Evolutionary conservation across 1,140 invertebrate species (phyloP).

Genomic region (Diachasma alloeum): DNA sequence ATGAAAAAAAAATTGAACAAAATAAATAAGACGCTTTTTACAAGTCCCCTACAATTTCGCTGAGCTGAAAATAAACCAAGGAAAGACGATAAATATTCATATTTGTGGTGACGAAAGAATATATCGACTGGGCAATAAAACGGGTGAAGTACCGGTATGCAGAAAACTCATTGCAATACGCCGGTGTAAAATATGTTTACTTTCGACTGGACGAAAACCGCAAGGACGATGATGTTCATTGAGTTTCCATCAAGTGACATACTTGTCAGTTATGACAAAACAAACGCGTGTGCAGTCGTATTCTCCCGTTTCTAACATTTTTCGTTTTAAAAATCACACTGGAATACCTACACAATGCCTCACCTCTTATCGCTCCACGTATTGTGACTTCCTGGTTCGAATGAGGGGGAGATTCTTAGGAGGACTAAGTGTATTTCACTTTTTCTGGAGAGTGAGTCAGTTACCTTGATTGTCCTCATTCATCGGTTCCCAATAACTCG

Average conservation of each 20-base stretch:
- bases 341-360: background rate
- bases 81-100: background rate
- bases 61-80: background rate
- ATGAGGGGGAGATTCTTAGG: background rate
- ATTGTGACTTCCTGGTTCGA: background rate
- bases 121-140: background rate
- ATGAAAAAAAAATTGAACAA: too few species aligned
- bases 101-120: background rate
- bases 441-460: background rate
- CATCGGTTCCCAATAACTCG: too few species aligned
- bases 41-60: background rate
- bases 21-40: background rate
- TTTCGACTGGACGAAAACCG: conserved; percentile 12
- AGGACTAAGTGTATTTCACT: background rate
- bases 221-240: background rate
- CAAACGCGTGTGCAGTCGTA: background rate
- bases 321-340: background rate
- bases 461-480: too few species aligned
- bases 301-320: background rate
- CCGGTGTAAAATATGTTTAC: conserved; percentile 17
- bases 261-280: background rate
- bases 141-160: background rate
- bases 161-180: background rate
- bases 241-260: background rate
- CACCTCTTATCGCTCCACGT: background rate